These are phyloP conservation scores for Clostera curtula DNA, from an alignment of 2,888 invertebrate species.

Conservation along the genomic window DNA sequence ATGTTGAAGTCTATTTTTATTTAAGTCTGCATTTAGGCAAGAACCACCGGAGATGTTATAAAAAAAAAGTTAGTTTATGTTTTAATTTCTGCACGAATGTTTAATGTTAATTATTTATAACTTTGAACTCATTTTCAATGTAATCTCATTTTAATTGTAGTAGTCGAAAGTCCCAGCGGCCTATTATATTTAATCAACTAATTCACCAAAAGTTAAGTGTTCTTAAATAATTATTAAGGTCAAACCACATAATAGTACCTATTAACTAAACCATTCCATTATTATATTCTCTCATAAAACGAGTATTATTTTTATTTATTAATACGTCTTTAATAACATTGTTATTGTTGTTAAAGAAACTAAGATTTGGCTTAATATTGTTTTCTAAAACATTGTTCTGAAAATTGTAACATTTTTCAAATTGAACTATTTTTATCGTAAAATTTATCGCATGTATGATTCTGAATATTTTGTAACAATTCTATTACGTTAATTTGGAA, in stretches of 20 bases:
- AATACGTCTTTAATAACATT: conserved; percentile 17
- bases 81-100: conserved; percentile 8
- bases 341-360: conserved; percentile 12
- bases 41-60: conserved; percentile 11
- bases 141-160: conserved; percentile 51
- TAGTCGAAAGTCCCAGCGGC: conserved; percentile 29
- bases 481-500: conserved; percentile 56
- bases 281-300: conserved; percentile 27
- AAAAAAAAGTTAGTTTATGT: conserved; percentile 5
- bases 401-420: conserved; percentile 9
- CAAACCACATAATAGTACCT: conserved; percentile 27
- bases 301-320: conserved; percentile 21
- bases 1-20: conserved; percentile 12
- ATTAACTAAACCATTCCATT: conserved; percentile 45
- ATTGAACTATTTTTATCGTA: conserved; percentile 30
- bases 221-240: conserved; percentile 32
- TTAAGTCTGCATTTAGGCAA: conserved; percentile 19
- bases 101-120: conserved; percentile 10
- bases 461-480: conserved; percentile 49
- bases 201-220: conserved; percentile 53
- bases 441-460: conserved; percentile 60
- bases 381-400: conserved; percentile 16
- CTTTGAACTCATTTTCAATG: conserved; percentile 27
- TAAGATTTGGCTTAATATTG: conserved; percentile 19
- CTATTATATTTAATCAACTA: conserved; percentile 26